A percentile compares a stretch with the other conserved stretches of the same genome.
phyloP scores from a whole-genome alignment of 2,888 invertebrate genomes.

The Leptinotarsa rubiginosa region DNA sequence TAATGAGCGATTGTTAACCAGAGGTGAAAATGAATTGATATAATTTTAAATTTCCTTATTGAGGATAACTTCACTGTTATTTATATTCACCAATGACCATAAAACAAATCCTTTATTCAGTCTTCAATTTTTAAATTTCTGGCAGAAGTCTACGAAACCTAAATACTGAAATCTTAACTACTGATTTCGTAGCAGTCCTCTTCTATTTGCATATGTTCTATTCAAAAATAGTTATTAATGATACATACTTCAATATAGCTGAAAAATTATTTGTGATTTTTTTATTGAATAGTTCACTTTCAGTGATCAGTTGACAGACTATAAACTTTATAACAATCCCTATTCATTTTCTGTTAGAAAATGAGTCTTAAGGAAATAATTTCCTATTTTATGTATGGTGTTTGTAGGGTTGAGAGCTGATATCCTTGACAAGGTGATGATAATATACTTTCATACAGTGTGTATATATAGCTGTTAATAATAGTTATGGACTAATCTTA shows the following conservation, averaged over 20 bases:
- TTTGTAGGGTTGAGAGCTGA: slow-evolving; percentile 2
- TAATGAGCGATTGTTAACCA: neutral
- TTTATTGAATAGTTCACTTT: slow-evolving; percentile 3
- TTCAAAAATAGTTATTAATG: slow-evolving; percentile 8
- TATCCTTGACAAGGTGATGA: slow-evolving; percentile 6
- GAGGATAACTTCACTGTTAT: neutral
- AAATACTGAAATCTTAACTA: neutral
- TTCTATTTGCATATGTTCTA: slow-evolving; percentile 15
- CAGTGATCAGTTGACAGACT: no score
- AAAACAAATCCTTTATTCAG: neutral
- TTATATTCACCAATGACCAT: neutral
- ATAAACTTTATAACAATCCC: no score
- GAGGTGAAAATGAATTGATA: neutral
- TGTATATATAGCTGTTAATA: slow-evolving; percentile 6
- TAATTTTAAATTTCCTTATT: neutral
- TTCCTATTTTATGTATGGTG: neutral
- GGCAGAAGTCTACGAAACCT: slow-evolving; percentile 8
- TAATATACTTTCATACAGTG: slow-evolving; percentile 1
- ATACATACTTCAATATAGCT: neutral
- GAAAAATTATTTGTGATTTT: neutral
- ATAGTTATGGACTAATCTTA: neutral
- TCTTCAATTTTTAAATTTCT: neutral
- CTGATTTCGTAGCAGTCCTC: neutral
- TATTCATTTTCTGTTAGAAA: no score
- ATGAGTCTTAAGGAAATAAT: no score